Evolutionary conservation across 2,888 invertebrate species (phyloP).

Genomic region (Aromia moschata): DNA sequence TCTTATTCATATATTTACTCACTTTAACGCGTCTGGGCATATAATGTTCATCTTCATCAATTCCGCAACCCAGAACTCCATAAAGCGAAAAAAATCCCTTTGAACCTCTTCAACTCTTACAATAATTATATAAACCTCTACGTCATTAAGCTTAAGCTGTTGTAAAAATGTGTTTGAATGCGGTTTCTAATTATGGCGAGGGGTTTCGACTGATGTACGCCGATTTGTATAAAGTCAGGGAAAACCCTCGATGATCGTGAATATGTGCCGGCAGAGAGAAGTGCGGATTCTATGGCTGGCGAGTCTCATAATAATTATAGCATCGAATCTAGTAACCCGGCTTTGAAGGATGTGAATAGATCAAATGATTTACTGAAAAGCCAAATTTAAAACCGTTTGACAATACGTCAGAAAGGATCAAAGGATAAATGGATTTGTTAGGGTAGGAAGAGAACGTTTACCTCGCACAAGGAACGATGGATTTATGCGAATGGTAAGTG

Average conservation of each 20-base stretch:
- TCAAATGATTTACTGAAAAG: conserved; percentile 20
- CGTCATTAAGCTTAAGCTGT: conserved; percentile 44
- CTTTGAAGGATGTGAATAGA: conserved; percentile 22
- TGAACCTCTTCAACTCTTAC: conserved; percentile 34
- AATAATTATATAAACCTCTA: conserved; percentile 39
- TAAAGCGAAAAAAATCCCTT: conserved; percentile 29
- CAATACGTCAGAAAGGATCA: conserved; percentile 20
- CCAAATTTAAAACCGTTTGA: conserved; percentile 21
- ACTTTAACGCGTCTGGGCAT: too few species aligned
- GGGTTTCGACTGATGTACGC: conserved; percentile 35
- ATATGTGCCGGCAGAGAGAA: conserved; percentile 9
- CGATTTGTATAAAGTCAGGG: conserved; percentile 36
- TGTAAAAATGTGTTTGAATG: conserved; percentile 41
- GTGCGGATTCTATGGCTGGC: conserved; percentile 22
- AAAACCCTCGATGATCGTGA: conserved; percentile 27
- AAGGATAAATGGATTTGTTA: conserved; percentile 13
- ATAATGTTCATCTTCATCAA: too few species aligned
- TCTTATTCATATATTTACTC: too few species aligned
- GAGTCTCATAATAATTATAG: conserved; percentile 28
- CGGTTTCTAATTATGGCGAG: conserved; percentile 42
- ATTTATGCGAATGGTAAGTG: too few species aligned
- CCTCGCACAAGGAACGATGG: not conserved
- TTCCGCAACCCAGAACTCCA: not conserved
- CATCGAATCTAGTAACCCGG: conserved; percentile 26
- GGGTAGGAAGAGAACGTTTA: not conserved